Base-by-base conservation (phyloP, 2,113 vertebrate species). In the Aegotheles bennettii region DNA sequence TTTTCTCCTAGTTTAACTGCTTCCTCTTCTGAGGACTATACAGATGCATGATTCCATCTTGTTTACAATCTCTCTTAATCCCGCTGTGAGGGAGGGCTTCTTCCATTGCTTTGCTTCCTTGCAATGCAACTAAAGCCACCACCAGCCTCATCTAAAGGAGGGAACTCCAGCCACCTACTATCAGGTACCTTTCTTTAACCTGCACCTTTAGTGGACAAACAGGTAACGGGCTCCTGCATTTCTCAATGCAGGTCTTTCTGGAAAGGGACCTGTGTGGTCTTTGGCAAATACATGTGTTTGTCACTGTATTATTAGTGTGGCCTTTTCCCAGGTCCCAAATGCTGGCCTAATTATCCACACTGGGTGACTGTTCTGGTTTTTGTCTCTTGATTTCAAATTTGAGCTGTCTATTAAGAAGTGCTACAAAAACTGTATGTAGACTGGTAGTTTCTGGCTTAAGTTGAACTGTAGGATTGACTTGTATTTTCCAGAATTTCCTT, bases 401-500 rank as follows among this genome's bases (percentile, higher is more conserved):
- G 23, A 93, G 28, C 16, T 59, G 12, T 73, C 29, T 59, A 25
- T 47, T 64, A 59, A 88, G 38, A 59, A 88, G 38, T 67, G 17
- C 73, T 78, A 45, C 23, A 48, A 36, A 68, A 75, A 36, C 31
- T 63, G 8, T 24, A 10, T 73, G 26, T 56, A 43, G 42, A 15
- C 29, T 65, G n/a, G 38, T 45, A 68, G 60, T 81, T 80, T 61
- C 42, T 91, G 40, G 16, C 35, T 87, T 63, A n/a, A 67, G 59
- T 64, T 84, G 84, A 90, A 67, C 35, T 45, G 43, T 28, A 75
- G 43, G 69, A 71, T 48, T n/a, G 23, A 40, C 93, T 81, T 70
- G 33, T 63, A 23, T 74, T 91, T 95, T 90, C 80, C 42, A 84
- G 63, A 47, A 59, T 86, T 95, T 97, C 43, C 79, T 93, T 93